Conservation (phyloP, 1,140 invertebrate genomes). For the Trichoplusia ni region DNA sequence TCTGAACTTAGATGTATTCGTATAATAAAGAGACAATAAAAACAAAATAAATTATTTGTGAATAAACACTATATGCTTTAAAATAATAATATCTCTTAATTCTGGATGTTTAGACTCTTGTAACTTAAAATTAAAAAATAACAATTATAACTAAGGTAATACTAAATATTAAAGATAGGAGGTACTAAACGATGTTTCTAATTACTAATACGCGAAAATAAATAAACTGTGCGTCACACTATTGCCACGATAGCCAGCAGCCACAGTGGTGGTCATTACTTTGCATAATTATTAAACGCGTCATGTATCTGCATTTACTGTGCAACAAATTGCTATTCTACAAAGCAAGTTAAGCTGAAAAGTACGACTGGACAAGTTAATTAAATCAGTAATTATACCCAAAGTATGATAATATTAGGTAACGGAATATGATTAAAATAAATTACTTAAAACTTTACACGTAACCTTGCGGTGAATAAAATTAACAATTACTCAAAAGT, state of each 20-base stretch:
- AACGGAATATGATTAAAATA: constrained; percentile 24
- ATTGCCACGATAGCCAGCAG: neutral
- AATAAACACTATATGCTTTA: constrained; percentile 57
- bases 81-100: constrained; percentile 73
- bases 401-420: constrained; percentile 12
- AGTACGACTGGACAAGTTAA: neutral
- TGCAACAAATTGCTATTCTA: constrained; percentile 9
- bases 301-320: neutral
- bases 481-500: constrained; percentile 22
- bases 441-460: constrained; percentile 24
- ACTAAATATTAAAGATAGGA: constrained; percentile 53
- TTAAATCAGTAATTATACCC: constrained; percentile 1
- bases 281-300: neutral
- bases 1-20: constrained; percentile 4
- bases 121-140: constrained; percentile 70
- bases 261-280: neutral
- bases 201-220: constrained; percentile 5
- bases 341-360: neutral
- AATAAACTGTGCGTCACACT: constrained; percentile 1
- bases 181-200: constrained; percentile 51
- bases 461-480: constrained; percentile 3
- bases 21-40: constrained; percentile 40
- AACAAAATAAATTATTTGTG: constrained; percentile 65
- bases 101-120: constrained; percentile 72
- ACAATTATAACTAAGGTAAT: constrained; percentile 58